These are phyloP conservation scores for Parnassius smintheus DNA, from an alignment of 2,888 invertebrate genomes.

Conservation along the genomic window DNA sequence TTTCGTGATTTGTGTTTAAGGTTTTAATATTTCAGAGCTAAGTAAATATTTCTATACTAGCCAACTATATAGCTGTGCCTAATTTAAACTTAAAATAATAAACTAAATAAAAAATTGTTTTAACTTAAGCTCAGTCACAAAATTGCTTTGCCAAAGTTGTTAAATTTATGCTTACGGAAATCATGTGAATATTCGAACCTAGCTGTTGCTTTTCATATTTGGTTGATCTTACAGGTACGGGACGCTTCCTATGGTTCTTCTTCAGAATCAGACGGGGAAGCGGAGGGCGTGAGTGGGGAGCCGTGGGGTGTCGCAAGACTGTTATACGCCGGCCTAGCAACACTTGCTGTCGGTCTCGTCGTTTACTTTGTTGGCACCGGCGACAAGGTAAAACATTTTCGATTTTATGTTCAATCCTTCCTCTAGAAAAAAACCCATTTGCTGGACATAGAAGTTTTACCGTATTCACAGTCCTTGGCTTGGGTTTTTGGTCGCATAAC, in stretches of 20 bases:
- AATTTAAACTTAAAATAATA: not conserved
- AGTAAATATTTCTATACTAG: not conserved
- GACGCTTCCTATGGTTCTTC: constrained; percentile 91
- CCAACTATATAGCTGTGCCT: constrained; percentile 5
- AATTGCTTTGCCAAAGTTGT: constrained; percentile 10
- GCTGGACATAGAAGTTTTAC: too few species aligned
- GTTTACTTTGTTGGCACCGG: constrained; percentile 95
- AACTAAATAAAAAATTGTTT: too few species aligned
- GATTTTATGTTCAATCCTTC: constrained; percentile 2
- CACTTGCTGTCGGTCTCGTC: constrained; percentile 90
- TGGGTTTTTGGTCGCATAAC: too few species aligned
- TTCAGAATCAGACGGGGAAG: constrained; percentile 83
- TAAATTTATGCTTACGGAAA: not conserved
- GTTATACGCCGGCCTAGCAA: constrained; percentile 92
- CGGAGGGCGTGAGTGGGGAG: constrained; percentile 85
- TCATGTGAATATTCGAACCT: not conserved
- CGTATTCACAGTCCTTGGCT: too few species aligned
- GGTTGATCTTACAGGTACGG: constrained; percentile 84
- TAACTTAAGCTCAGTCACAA: too few species aligned
- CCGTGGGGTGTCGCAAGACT: constrained; percentile 92
- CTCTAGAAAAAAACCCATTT: too few species aligned
- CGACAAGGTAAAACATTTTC: constrained; percentile 82
- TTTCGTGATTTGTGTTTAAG: too few species aligned
- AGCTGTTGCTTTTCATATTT: not conserved
- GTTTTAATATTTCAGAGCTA: too few species aligned